A percentile compares a stretch with the other conserved stretches of the same genome.
phyloP scores from a whole-genome alignment of 2,113 vertebrate genomes.

The Uropsilus gracilis region DNA sequence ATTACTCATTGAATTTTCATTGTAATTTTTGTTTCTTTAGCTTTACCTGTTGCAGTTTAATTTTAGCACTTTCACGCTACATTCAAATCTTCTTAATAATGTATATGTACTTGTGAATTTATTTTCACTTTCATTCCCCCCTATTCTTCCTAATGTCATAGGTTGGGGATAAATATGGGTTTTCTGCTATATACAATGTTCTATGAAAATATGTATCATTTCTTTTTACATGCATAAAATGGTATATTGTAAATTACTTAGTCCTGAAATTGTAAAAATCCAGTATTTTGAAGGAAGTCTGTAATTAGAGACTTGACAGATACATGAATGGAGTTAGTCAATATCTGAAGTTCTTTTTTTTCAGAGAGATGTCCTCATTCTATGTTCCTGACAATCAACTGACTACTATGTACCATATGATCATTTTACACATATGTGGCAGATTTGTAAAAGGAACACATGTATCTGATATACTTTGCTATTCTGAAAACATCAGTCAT shows the following conservation, averaged over 20 bases:
- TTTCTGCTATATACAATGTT: neutral
- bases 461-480: neutral
- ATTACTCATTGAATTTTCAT: neutral
- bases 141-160: neutral
- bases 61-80: neutral
- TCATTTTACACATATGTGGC: neutral
- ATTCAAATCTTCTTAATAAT: neutral
- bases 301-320: no score
- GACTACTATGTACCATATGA: neutral
- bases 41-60: neutral
- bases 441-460: neutral
- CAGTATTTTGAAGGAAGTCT: no score
- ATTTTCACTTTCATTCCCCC: neutral
- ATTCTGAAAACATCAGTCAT: neutral
- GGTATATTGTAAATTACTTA: no score
- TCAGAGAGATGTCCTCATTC: neutral
- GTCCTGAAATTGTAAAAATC: no score
- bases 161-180: neutral
- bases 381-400: neutral
- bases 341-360: neutral
- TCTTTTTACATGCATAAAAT: no score
- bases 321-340: no score
- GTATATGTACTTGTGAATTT: neutral
- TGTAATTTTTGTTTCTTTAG: slow-evolving; percentile 13
- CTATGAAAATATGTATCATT: neutral